Conservation (phyloP, 2,797 vertebrate genomes). For the Phalanger gymnotis region DNA sequence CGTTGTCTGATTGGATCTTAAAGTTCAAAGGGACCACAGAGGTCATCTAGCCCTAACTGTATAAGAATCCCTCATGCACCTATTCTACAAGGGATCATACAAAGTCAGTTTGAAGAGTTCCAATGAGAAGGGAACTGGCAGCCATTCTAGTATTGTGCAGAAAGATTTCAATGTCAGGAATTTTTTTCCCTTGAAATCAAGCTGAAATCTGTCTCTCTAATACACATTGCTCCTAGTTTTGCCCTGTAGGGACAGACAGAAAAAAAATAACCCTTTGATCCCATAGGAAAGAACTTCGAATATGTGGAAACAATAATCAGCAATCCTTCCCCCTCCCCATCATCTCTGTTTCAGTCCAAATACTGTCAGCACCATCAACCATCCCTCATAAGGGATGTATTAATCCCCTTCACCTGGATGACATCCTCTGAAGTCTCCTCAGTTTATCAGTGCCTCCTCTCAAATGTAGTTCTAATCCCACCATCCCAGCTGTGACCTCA, state of each 20-base stretch:
- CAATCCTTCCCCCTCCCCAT: neutral
- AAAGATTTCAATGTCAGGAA: neutral
- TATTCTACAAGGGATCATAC: neutral
- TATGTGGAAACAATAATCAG: neutral
- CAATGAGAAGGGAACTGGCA: neutral
- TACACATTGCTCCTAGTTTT: neutral
- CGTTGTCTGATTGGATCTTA: neutral
- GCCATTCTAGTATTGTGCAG: neutral
- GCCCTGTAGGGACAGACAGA: neutral
- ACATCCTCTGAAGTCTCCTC: neutral
- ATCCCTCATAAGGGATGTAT: neutral
- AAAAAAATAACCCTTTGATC: neutral
- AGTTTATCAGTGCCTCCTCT: neutral
- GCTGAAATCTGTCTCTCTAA: neutral
- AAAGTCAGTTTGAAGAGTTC: neutral
- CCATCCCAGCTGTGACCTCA: neutral
- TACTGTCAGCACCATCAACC: neutral
- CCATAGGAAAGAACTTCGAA: neutral
- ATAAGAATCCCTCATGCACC: neutral
- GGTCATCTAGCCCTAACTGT: neutral
- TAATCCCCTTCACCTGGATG: neutral
- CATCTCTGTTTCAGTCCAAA: neutral
- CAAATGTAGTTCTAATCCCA: neutral
- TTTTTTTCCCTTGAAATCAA: neutral
- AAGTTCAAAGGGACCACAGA: neutral